These are phyloP conservation scores for Sander lucioperca DNA, from an alignment of 2,113 vertebrate species.

Conservation along the genomic window DNA sequence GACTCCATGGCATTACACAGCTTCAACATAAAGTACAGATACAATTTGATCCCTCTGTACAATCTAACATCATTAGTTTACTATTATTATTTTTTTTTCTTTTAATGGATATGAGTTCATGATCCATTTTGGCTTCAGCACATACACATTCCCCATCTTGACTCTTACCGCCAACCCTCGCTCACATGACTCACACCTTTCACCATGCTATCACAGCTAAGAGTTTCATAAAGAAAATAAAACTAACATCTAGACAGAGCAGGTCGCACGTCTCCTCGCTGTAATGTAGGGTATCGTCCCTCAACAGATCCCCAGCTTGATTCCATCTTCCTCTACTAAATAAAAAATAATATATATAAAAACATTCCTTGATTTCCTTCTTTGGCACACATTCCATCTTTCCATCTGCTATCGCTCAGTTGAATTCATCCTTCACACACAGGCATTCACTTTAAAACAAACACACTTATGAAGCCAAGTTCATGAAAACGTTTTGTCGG, in stretches of 20 bases:
- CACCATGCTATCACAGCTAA: constrained; percentile 90
- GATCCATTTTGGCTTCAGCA: constrained; percentile 88
- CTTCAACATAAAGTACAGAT: constrained; percentile 92
- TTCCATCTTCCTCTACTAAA: constrained; percentile 70
- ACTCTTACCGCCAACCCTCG: constrained; percentile 88
- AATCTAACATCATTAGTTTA: constrained; percentile 92
- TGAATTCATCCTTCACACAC: constrained; percentile 60
- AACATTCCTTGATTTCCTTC: constrained; percentile 86
- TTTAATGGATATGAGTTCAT: constrained; percentile 87
- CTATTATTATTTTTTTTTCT: constrained; percentile 68
- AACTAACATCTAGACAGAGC: constrained; percentile 90
- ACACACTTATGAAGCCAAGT: constrained; percentile 78
- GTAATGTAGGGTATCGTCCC: constrained; percentile 45
- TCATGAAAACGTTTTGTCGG: constrained; percentile 58
- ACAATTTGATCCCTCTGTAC: constrained; percentile 92
- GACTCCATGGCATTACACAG: constrained; percentile 91
- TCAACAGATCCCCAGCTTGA: constrained; percentile 56
- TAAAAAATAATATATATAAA: constrained; percentile 59
- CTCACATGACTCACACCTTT: constrained; percentile 90
- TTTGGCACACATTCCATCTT: constrained; percentile 89
- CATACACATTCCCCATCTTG: constrained; percentile 82
- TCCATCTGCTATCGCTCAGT: constrained; percentile 73
- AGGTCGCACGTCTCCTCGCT: constrained; percentile 57
- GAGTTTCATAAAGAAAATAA: constrained; percentile 80
- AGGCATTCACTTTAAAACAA: constrained; percentile 74